These are phyloP conservation scores for Echinops telfairi DNA, from an alignment of 2,113 vertebrate species.

Conservation along the genomic window DNA sequence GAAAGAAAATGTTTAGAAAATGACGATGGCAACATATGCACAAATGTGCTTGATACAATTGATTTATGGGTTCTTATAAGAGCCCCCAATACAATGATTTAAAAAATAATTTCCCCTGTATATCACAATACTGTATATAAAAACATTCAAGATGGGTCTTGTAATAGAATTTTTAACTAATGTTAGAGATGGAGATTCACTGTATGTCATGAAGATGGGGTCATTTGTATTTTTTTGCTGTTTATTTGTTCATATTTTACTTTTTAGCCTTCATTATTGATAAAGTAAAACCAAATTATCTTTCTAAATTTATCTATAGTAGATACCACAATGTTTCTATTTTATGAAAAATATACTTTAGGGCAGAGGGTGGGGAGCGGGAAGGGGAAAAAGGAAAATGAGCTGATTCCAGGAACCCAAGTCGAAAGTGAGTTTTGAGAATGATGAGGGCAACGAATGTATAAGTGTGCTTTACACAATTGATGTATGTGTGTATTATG, in stretches of 20 bases:
- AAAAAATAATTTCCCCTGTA: neutral
- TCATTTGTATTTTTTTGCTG: conserved; percentile 15
- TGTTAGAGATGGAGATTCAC: conserved; percentile 9
- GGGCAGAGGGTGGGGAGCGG: no score
- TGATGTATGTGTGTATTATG: no score
- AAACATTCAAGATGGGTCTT: conserved; percentile 7
- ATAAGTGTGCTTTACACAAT: no score
- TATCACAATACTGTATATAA: conserved; percentile 27
- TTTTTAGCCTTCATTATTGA: conserved; percentile 24
- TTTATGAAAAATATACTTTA: neutral
- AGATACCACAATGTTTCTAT: conserved; percentile 13
- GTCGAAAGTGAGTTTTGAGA: no score
- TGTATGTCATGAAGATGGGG: conserved; percentile 1
- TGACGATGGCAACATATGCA: no score
- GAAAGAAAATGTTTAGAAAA: no score
- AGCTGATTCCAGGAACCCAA: no score
- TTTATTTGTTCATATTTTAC: conserved; percentile 44
- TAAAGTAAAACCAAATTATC: neutral
- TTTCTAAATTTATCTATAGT: conserved; percentile 10
- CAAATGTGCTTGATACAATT: no score
- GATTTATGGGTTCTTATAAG: no score
- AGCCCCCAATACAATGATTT: no score
- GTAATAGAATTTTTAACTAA: conserved; percentile 14
- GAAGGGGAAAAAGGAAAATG: no score
- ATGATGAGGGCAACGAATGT: no score